Base-by-base conservation (phyloP, 2,888 invertebrate genomes). In the Dione vanillae region DNA sequence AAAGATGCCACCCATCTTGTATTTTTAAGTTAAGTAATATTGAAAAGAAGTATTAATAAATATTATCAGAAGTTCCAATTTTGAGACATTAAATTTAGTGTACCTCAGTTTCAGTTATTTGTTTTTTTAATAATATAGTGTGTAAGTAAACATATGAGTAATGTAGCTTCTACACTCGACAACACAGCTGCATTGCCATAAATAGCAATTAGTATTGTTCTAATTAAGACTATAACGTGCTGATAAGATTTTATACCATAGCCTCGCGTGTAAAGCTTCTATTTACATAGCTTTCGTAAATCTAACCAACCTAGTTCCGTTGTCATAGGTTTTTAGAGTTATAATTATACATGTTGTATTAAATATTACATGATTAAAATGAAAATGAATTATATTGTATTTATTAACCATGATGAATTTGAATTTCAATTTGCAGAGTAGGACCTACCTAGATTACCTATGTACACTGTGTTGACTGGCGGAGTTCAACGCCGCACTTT, bases 201-300 rank as follows among this genome's bases (percentile, higher is more conserved):
- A 89, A 88, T 79, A 83, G 84, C 85, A 86, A 88, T 87, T 86
- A 87, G 83, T 81, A 79, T 79, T 80, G 78, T 76, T 80, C 83
- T 90, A 89, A 90, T 90, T 90, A 89, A 86, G 82, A 81, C 79
- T 83, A 82, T 84, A 85, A 84, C 81, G 83, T 80, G 82, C 79
- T 84, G 90, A 90, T 90, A 90, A 88, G 85, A 84, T 87, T 90
- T 88, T 87, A 88, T 87, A 62, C 70, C 49, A 65, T 75, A 74
- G 74, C 73, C 80, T 90, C 74, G 90, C 91, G 90, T 91, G 90
- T 80, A 81, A 76, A 75, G 69, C 74, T 78, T 82, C 82, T 83
- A 80, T 90, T 88, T 84, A 78, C 61, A 45, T 27, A 61, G 10
- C 7, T 61, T 45, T 78, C 77, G 76, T 76, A 84, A 87, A 86